These are phyloP conservation scores for Pocillopora damicornis DNA, from an alignment of 64 coral and sea anemone genomes.

Conservation along the genomic window DNA sequence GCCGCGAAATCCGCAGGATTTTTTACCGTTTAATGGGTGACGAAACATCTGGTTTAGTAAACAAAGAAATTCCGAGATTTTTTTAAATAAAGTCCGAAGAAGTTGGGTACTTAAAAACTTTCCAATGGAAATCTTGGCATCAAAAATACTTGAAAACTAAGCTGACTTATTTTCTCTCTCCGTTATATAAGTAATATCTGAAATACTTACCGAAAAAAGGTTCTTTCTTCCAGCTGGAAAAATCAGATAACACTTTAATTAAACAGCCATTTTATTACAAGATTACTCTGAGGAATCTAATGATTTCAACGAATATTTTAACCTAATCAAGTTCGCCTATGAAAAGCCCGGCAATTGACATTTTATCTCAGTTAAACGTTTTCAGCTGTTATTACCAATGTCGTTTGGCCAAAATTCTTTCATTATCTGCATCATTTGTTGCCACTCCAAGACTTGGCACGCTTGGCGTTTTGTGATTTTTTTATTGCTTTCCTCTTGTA, in stretches of 20 bases:
- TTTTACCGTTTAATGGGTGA: background rate
- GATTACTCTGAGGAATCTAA: slow-evolving; percentile 21
- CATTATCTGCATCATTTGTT: background rate
- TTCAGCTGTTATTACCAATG: background rate
- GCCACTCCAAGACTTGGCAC: no score
- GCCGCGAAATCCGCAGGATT: slow-evolving; percentile 4
- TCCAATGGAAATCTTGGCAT: background rate
- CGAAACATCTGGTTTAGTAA: slow-evolving; percentile 21
- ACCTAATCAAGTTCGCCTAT: slow-evolving; percentile 3
- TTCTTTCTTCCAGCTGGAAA: slow-evolving; percentile 1
- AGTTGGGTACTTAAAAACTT: no score
- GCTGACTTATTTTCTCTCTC: no score
- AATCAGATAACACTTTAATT: background rate
- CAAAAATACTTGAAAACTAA: background rate
- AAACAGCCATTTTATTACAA: background rate
- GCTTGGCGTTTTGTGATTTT: no score
- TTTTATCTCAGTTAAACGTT: slow-evolving; percentile 7
- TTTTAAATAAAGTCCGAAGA: background rate
- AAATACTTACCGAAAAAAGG: background rate
- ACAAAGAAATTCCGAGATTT: background rate
- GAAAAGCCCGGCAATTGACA: background rate
- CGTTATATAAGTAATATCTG: background rate
- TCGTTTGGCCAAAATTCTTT: background rate
- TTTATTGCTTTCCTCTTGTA: no score
- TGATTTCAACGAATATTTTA: slow-evolving; percentile 16